Evolutionary conservation across 2,888 invertebrate genomes (phyloP).

Genomic region (Lysandra bellargus): DNA sequence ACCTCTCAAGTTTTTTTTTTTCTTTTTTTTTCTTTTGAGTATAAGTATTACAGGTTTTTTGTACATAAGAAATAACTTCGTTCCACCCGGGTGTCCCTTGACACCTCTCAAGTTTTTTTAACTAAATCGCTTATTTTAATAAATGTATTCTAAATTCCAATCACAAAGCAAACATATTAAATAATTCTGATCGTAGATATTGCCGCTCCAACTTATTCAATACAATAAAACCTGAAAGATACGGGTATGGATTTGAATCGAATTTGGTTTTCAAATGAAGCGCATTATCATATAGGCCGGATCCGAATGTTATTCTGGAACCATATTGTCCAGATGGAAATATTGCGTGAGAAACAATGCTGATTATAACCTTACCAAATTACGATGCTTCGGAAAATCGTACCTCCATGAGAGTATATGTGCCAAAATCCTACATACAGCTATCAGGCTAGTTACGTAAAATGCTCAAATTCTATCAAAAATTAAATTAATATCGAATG

Average conservation of each 20-base stretch:
- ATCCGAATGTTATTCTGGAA: not conserved
- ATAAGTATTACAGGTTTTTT: no score
- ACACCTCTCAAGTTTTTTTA: not conserved
- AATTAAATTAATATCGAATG: no score
- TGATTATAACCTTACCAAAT: not conserved
- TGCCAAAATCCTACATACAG: no score
- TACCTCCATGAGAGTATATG: no score
- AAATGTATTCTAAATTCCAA: not conserved
- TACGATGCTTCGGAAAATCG: no score
- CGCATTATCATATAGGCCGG: conserved; percentile 19
- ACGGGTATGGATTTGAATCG: conserved; percentile 11
- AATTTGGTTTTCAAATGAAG: conserved; percentile 22
- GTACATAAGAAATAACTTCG: no score
- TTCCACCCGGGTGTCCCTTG: no score
- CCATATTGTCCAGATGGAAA: conserved; percentile 1
- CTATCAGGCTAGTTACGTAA: no score
- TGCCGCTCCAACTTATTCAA: not conserved
- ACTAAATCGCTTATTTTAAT: no score
- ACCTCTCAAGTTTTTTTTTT: no score
- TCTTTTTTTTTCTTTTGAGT: no score
- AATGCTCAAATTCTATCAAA: no score
- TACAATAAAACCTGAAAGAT: conserved; percentile 11
- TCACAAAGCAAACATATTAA: not conserved
- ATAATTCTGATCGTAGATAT: not conserved
- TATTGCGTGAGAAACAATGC: not conserved